phyloP scores from a whole-genome alignment of 2,797 vertebrate genomes.

The Pantherophis vulpinus region DNA sequence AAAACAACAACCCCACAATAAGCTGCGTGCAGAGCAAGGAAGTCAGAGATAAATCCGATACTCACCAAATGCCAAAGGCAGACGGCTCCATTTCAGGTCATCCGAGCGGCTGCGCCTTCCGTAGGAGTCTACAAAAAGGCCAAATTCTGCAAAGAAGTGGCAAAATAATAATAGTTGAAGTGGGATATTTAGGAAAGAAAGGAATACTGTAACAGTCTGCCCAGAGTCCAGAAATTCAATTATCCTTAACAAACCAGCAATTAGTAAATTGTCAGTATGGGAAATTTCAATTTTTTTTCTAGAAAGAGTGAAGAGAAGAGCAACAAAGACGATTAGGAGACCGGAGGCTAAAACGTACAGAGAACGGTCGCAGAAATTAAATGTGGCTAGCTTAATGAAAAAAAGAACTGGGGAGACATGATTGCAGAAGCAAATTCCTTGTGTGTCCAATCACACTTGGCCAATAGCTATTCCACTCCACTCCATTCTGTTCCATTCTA shows the following conservation, averaged over 20 bases:
- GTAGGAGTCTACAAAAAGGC: constrained; percentile 95
- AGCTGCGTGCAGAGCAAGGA: not conserved
- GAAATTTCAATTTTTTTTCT: not conserved
- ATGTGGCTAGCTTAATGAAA: not conserved
- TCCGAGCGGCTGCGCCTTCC: constrained; percentile 93
- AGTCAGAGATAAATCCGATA: constrained; percentile 2
- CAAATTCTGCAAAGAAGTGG: constrained; percentile 82
- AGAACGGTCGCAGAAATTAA: not conserved
- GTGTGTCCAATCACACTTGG: not conserved
- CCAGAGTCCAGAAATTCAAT: not conserved
- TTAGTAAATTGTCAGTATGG: not conserved
- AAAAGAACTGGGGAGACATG: not conserved
- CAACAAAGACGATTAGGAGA: not conserved
- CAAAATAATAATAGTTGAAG: not conserved
- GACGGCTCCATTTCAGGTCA: constrained; percentile 95
- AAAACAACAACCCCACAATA: not conserved
- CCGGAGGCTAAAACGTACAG: not conserved
- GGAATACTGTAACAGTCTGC: constrained; percentile 87
- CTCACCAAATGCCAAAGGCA: constrained; percentile 94
- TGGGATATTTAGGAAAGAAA: constrained; percentile 39
- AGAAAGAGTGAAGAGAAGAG: not conserved
- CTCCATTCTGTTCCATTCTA: too few relatives aligned
- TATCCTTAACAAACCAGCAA: not conserved
- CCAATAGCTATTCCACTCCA: not conserved
- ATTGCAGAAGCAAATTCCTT: not conserved